phyloP scores from a whole-genome alignment of 2,888 invertebrate genomes.

The Fabriciana adippe region DNA sequence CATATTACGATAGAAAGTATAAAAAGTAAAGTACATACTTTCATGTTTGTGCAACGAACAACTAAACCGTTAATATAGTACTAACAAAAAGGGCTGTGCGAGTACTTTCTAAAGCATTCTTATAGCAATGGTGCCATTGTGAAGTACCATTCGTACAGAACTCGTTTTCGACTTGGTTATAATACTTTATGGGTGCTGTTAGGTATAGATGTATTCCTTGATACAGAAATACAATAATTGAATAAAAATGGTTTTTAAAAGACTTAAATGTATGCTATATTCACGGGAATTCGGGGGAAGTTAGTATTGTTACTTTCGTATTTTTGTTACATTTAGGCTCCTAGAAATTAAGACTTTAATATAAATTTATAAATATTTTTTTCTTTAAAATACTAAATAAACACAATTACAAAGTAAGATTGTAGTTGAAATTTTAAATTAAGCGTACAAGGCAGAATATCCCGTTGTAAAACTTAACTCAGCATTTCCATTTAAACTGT shows the following conservation, averaged over 20 bases:
- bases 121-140: conserved; percentile 37
- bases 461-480: neutral
- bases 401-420: too few species aligned
- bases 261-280: too few species aligned
- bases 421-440: neutral
- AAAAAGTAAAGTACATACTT: neutral
- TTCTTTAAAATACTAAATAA: too few species aligned
- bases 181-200: conserved; percentile 23
- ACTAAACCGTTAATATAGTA: conserved; percentile 65
- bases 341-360: too few species aligned
- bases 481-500: conserved; percentile 10
- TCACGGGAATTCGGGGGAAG: too few species aligned
- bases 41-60: conserved; percentile 46
- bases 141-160: conserved; percentile 29
- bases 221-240: neutral
- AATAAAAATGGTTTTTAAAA: too few species aligned
- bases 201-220: conserved; percentile 2
- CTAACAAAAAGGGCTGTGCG: conserved; percentile 64
- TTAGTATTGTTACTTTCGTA: too few species aligned
- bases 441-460: neutral
- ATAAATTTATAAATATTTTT: too few species aligned
- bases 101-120: conserved; percentile 63
- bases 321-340: too few species aligned
- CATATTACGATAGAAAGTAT: conserved; percentile 8
- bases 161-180: conserved; percentile 33